Evolutionary conservation across 1,140 invertebrate species (phyloP).

Genomic region (Drosophila dunni): DNA sequence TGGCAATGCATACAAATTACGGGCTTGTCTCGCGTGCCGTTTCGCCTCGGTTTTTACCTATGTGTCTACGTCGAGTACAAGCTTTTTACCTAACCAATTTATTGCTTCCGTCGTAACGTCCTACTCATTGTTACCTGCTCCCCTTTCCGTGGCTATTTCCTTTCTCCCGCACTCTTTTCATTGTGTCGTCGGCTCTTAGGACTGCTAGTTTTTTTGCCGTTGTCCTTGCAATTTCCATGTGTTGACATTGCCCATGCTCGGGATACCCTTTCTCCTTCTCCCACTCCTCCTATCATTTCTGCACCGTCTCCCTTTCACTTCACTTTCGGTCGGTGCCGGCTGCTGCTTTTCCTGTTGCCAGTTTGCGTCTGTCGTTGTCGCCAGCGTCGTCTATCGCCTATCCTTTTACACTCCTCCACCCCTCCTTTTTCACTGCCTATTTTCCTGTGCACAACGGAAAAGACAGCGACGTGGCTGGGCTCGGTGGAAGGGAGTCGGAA

Average conservation of each 20-base stretch:
- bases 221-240: conserved; percentile 80
- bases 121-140: neutral
- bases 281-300: neutral
- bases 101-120: conserved; percentile 67
- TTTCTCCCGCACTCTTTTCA: neutral
- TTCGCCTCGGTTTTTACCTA: conserved; percentile 50
- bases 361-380: conserved; percentile 35
- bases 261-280: conserved; percentile 58
- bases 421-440: no score
- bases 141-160: neutral
- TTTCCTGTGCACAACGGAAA: conserved; percentile 12
- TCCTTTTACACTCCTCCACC: neutral
- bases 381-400: conserved; percentile 25
- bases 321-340: conserved; percentile 34
- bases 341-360: conserved; percentile 54
- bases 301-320: conserved; percentile 2
- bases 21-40: conserved; percentile 61
- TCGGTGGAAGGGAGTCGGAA: neutral
- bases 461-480: neutral
- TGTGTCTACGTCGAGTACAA: conserved; percentile 75
- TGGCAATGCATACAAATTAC: conserved; percentile 50
- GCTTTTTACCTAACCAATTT: conserved; percentile 82
- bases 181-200: neutral
- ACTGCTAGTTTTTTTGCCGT: conserved; percentile 30
- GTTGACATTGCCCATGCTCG: conserved; percentile 75